A percentile compares a stretch with the other conserved stretches of the same genome.
Conservation (phyloP, 2,797 vertebrate genomes). For the Babyrousa celebensis region DNA sequence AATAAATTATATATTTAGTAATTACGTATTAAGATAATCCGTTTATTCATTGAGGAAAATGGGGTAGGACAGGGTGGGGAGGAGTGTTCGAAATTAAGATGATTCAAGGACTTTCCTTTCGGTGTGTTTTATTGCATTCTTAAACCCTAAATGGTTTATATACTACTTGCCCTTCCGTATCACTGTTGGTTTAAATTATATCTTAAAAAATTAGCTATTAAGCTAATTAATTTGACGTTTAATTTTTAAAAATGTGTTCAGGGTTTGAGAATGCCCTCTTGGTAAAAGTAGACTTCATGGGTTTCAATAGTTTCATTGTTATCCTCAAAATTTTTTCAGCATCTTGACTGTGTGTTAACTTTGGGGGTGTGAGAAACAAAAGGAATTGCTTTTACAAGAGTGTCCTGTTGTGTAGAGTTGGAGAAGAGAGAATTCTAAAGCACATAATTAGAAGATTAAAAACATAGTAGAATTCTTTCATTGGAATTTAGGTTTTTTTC, state of each 20-base stretch:
- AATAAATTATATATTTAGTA: not conserved
- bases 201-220: constrained; percentile 48
- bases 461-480: constrained; percentile 58
- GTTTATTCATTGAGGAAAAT: constrained; percentile 51
- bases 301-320: constrained; percentile 40
- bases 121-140: constrained; percentile 33
- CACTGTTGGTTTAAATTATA: constrained; percentile 37
- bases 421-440: constrained; percentile 60
- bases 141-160: constrained; percentile 47
- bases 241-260: constrained; percentile 57
- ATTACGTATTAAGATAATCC: constrained; percentile 60
- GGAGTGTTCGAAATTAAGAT: constrained; percentile 53
- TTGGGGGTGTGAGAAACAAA: constrained; percentile 22
- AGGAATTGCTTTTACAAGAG: constrained; percentile 20
- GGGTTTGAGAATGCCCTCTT: constrained; percentile 53
- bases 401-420: constrained; percentile 23
- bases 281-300: constrained; percentile 35
- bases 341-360: constrained; percentile 44
- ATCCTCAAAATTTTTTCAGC: constrained; percentile 36
- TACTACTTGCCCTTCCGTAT: constrained; percentile 38
- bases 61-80: not conserved
- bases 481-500: constrained; percentile 56
- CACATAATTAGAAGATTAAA: constrained; percentile 58
- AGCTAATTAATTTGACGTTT: constrained; percentile 66
- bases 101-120: constrained; percentile 49